Conservation (phyloP, 2,888 invertebrate genomes). For the Himalopsyche tibetana region DNA sequence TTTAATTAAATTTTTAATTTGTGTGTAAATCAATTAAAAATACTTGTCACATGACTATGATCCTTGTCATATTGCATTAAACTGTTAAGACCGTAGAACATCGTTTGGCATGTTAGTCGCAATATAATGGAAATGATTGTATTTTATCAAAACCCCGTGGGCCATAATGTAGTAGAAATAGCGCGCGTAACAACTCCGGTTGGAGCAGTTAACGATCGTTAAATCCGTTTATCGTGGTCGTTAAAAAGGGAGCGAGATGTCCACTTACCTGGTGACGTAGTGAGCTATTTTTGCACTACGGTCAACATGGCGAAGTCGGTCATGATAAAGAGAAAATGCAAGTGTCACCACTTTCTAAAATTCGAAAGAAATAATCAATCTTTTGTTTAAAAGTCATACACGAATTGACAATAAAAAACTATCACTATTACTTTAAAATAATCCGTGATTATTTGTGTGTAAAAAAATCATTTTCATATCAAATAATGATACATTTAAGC, state of each 20-base stretch:
- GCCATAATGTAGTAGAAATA: conserved; percentile 29
- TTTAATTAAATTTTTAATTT: too few relatives aligned
- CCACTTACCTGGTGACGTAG: conserved; percentile 49
- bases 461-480: too few relatives aligned
- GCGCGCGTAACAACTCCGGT: conserved; percentile 16
- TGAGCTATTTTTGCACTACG: neutral
- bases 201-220: conserved; percentile 33
- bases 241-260: conserved; percentile 43
- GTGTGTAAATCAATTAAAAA: too few relatives aligned
- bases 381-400: too few relatives aligned
- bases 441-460: too few relatives aligned
- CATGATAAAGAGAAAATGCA: neutral
- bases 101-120: neutral
- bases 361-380: too few relatives aligned
- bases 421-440: too few relatives aligned
- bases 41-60: too few relatives aligned
- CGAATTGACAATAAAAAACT: too few relatives aligned
- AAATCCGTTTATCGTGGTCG: conserved; percentile 51
- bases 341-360: neutral
- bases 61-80: too few relatives aligned
- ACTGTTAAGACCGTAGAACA: too few relatives aligned
- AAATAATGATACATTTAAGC: too few relatives aligned
- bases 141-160: neutral
- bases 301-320: neutral
- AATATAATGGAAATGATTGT: neutral